Evolutionary conservation across 2,797 vertebrate genomes (phyloP).

Genomic region (Varecia variegata): DNA sequence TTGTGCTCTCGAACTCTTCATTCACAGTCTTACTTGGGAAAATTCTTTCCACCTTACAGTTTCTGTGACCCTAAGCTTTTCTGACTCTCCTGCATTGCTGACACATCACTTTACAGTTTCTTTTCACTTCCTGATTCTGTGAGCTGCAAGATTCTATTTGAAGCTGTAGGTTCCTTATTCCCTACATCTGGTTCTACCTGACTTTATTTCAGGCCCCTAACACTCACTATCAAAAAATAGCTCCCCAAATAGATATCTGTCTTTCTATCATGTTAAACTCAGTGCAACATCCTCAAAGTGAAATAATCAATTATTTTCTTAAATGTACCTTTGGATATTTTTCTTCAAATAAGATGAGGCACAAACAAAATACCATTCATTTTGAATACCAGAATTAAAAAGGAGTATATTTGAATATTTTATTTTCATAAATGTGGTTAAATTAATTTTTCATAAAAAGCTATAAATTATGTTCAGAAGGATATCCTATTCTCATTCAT

Average conservation of each 20-base stretch:
- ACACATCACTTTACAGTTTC: neutral
- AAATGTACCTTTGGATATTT: neutral
- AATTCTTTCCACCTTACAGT: neutral
- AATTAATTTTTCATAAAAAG: slow-evolving; percentile 32
- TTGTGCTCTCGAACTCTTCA: neutral
- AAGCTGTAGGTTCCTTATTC: neutral
- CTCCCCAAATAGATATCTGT: neutral
- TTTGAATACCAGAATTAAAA: neutral
- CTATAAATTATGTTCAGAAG: neutral
- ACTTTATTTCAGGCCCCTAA: neutral
- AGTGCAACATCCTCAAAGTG: neutral
- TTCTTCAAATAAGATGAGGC: slow-evolving; percentile 1
- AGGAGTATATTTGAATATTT: neutral
- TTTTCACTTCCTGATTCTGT: neutral
- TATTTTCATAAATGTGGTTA: neutral
- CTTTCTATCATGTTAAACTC: neutral
- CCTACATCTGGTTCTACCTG: neutral
- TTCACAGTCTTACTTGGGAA: neutral
- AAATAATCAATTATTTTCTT: neutral
- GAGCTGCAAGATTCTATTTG: neutral
- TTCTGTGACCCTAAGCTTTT: neutral
- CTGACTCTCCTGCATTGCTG: neutral
- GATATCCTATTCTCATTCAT: neutral
- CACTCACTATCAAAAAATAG: neutral
- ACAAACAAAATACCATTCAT: neutral